Percentiles rank a stretch among this genome's conserved stretches.
These are phyloP conservation scores for Gnathonemus echidnorhynchus DNA, from an alignment of 2,113 vertebrate genomes.

Conservation along the genomic window DNA sequence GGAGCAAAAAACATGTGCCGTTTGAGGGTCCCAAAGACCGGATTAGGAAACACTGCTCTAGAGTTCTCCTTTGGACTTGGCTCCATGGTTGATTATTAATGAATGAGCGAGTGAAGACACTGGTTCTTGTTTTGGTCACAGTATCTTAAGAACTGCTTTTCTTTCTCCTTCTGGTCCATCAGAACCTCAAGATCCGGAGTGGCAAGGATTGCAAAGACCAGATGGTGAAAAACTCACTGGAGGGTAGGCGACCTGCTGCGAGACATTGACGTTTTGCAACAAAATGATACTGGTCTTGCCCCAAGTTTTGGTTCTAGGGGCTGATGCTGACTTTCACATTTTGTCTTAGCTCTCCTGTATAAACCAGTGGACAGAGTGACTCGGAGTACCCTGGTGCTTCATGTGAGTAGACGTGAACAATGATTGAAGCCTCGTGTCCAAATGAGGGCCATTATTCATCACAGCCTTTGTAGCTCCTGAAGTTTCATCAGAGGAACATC, in stretches of 20 bases:
- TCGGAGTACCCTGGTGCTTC: conserved; percentile 72
- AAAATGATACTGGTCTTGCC: not conserved
- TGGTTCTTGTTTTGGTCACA: not conserved
- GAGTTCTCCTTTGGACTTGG: not conserved
- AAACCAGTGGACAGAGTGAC: conserved; percentile 78
- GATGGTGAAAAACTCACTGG: conserved; percentile 82
- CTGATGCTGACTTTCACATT: not conserved
- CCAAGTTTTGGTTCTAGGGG: not conserved
- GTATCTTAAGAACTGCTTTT: conserved; percentile 7
- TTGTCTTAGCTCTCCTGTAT: conserved; percentile 62
- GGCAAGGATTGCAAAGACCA: conserved; percentile 87
- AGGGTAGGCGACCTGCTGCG: conserved; percentile 67
- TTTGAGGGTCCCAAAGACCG: not conserved
- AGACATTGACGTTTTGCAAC: not conserved
- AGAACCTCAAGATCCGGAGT: conserved; percentile 91
- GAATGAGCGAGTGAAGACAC: not conserved
- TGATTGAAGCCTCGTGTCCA: not conserved
- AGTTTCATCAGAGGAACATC: not conserved
- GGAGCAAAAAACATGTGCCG: not conserved
- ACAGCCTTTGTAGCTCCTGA: not conserved
- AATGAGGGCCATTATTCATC: not conserved
- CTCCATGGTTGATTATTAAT: not conserved
- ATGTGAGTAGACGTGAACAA: conserved; percentile 56
- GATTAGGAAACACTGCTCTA: not conserved
- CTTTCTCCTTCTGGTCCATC: conserved; percentile 42